Evolutionary conservation across 1,140 invertebrate species (phyloP).

Genomic region (Triops cancriformis): DNA sequence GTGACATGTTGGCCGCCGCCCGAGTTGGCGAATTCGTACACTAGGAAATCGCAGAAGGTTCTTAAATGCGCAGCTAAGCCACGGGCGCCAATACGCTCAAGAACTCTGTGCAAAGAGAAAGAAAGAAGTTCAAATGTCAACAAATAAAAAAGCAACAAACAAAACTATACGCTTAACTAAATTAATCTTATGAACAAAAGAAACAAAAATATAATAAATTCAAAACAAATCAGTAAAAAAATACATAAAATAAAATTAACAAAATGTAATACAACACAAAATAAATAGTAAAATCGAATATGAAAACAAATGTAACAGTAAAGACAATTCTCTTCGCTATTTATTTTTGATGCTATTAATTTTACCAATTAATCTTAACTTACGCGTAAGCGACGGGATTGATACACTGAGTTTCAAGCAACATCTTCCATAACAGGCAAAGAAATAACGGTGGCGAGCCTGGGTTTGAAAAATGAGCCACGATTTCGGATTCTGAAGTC

Average conservation of each 20-base stretch:
- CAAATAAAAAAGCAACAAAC: too few species aligned
- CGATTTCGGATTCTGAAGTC: constrained; percentile 93
- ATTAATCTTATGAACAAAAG: too few species aligned
- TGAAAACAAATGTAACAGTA: too few species aligned
- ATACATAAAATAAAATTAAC: too few species aligned
- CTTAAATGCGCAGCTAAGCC: constrained; percentile 79
- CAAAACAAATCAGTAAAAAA: too few species aligned
- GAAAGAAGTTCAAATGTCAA: too few species aligned
- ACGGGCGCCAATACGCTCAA: constrained; percentile 85
- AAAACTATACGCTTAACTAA: too few species aligned
- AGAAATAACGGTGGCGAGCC: constrained; percentile 73
- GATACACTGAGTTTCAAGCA: constrained; percentile 85
- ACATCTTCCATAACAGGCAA: constrained; percentile 90
- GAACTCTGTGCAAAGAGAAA: constrained; percentile 54
- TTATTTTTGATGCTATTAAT: too few species aligned
- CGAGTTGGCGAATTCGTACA: constrained; percentile 80
- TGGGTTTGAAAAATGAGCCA: constrained; percentile 85
- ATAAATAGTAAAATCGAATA: too few species aligned
- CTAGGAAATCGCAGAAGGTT: constrained; percentile 90
- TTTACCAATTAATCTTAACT: constrained; percentile 37
- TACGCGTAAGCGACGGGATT: constrained; percentile 89
- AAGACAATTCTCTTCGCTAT: too few species aligned
- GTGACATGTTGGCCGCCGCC: constrained; percentile 74
- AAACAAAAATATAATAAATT: too few species aligned
- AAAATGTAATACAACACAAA: too few species aligned